phyloP scores from a whole-genome alignment of 2,888 invertebrate genomes.

The Lypha dubia region DNA sequence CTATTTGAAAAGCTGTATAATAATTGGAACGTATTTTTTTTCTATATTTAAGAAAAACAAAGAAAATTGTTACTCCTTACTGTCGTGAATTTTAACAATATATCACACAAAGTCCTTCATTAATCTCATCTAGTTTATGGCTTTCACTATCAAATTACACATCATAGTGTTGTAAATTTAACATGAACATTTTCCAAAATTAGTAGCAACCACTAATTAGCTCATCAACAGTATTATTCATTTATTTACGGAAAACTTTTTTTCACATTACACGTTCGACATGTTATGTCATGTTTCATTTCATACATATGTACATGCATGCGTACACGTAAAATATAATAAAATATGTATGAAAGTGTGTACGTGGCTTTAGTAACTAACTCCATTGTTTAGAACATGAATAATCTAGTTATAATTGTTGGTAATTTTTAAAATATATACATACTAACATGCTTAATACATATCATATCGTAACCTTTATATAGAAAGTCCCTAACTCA shows the following conservation, averaged over 20 bases:
- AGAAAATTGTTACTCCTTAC: too few relatives aligned
- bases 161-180: neutral
- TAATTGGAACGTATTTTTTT: too few relatives aligned
- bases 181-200: neutral
- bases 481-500: too few relatives aligned
- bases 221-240: slow-evolving; percentile 56
- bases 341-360: neutral
- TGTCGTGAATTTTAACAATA: neutral
- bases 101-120: neutral
- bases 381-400: slow-evolving; percentile 20
- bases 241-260: slow-evolving; percentile 30
- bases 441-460: neutral
- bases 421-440: neutral
- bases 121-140: neutral
- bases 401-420: slow-evolving; percentile 34
- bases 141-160: slow-evolving; percentile 17
- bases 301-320: slow-evolving; percentile 24
- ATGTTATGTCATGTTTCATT: slow-evolving; percentile 33
- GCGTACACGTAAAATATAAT: neutral
- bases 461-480: too few relatives aligned
- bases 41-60: too few relatives aligned
- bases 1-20: too few relatives aligned
- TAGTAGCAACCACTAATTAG: slow-evolving; percentile 56
- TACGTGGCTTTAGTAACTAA: neutral
- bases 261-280: slow-evolving; percentile 24